These are phyloP conservation scores for Crotalus horridus DNA, from an alignment of 2,113 vertebrate genomes.

Conservation along the genomic window DNA sequence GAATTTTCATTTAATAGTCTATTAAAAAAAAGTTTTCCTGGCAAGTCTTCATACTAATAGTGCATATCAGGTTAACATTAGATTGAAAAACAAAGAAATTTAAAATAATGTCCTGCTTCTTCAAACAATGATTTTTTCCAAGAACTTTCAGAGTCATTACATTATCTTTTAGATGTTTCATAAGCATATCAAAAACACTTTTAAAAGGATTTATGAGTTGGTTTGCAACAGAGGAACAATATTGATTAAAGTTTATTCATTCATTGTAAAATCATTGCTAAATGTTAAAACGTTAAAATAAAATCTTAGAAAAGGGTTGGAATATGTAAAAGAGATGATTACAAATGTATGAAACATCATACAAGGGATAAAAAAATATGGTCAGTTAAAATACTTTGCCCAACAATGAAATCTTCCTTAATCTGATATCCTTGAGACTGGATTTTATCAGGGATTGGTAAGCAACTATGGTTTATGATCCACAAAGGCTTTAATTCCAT, in stretches of 20 bases:
- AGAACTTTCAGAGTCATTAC: background rate
- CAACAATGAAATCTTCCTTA: background rate
- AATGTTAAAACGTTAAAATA: background rate
- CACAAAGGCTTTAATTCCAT: background rate
- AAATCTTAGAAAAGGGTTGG: background rate
- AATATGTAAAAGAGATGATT: background rate
- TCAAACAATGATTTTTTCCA: background rate
- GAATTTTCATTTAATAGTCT: background rate
- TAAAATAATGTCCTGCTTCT: background rate
- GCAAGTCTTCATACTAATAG: background rate
- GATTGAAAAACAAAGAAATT: background rate
- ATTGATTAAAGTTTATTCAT: background rate
- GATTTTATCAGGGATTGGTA: background rate
- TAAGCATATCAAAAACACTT: background rate
- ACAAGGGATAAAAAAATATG: background rate
- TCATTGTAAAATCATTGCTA: background rate
- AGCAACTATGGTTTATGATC: background rate
- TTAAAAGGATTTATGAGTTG: background rate
- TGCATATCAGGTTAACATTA: background rate
- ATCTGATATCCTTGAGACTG: background rate
- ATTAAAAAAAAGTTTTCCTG: background rate
- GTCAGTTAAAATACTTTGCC: background rate
- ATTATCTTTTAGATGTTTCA: background rate
- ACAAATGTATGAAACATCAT: background rate
- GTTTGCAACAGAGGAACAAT: background rate